phyloP scores from a whole-genome alignment of 2,797 vertebrate species.

The Pantherophis vulpinus region DNA sequence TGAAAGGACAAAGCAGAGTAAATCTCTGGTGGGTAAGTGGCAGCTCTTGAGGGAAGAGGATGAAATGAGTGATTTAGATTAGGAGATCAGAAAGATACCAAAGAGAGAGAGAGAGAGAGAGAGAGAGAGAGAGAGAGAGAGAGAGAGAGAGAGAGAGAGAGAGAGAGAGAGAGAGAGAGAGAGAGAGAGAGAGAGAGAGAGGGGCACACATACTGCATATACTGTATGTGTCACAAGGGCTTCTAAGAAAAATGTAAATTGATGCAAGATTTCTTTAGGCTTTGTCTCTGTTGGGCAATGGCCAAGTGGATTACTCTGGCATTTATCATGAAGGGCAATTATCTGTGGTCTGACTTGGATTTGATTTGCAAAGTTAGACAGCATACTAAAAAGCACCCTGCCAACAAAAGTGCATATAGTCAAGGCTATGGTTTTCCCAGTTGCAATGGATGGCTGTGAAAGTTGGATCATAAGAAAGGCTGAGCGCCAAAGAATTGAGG shows the following conservation, averaged over 20 bases:
- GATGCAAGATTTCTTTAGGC: not conserved
- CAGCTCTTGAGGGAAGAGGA: not conserved
- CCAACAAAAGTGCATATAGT: too few relatives aligned
- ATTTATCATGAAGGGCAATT: not conserved
- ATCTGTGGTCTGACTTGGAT: not conserved
- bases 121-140: too few relatives aligned
- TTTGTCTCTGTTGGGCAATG: not conserved
- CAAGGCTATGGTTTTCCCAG: too few relatives aligned
- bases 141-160: not conserved
- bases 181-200: not conserved
- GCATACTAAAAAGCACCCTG: too few relatives aligned
- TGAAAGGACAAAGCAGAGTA: not conserved
- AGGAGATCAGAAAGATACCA: not conserved
- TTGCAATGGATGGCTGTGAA: too few relatives aligned
- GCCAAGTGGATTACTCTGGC: not conserved
- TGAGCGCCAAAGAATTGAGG: too few relatives aligned
- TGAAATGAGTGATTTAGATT: not conserved
- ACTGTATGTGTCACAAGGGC: not conserved
- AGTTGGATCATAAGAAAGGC: too few relatives aligned
- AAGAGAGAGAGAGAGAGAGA: not conserved
- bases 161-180: not conserved
- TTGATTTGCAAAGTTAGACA: not conserved
- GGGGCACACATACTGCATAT: not conserved
- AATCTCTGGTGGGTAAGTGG: not conserved
- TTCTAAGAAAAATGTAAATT: not conserved